Base-by-base conservation (phyloP, 2,888 invertebrate species). In the Melikaiella ostensackeni region DNA sequence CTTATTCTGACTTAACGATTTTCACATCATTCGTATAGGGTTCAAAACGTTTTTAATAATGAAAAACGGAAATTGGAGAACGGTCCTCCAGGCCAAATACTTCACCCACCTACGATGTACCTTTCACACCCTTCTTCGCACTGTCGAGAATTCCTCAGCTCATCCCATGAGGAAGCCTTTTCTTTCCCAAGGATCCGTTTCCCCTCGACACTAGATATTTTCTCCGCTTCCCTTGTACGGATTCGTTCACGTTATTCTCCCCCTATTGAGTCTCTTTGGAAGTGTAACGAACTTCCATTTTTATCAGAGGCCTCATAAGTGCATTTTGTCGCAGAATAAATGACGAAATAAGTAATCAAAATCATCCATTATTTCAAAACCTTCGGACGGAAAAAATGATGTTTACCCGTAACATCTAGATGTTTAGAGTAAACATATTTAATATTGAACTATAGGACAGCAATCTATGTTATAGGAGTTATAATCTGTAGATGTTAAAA, bases 171-270 rank as follows among this genome's bases (percentile, higher is more conserved):
- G 79, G 88, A 88, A 88, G 86, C 88, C 88, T 81, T 81, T 84
- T 83, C 80, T 82, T 85, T 85, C 75, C 80, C 76, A 81, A 86
- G 84, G 81, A 84, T 80, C 77, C 62, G 55, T 80, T 81, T 83
- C 83, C 85, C 84, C 82, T 81, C 82, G 86, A 85, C 84, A 86
- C 84, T 83, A 86, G 88, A 88, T 89, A 86, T 87, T 86, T 87
- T 86, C 85, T 83, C 86, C 81, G 83, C 82, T 81, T 77, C 76
- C 38, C 70, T 86, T 80, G 77, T 82, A 82, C 30, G 82, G 80
- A 78, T 82, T 82, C 82, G 61, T 62, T 63, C 57, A 75, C 57
- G 78, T 77, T 78, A 76, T 74, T 79, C 76, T 77, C 76, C 75
- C 77, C 79, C 80, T 76, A 55, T 79, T 77, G 42, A 80, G 80